Evolutionary conservation across 1,140 invertebrate genomes (phyloP).

Genomic region (Meteorus sp.): DNA sequence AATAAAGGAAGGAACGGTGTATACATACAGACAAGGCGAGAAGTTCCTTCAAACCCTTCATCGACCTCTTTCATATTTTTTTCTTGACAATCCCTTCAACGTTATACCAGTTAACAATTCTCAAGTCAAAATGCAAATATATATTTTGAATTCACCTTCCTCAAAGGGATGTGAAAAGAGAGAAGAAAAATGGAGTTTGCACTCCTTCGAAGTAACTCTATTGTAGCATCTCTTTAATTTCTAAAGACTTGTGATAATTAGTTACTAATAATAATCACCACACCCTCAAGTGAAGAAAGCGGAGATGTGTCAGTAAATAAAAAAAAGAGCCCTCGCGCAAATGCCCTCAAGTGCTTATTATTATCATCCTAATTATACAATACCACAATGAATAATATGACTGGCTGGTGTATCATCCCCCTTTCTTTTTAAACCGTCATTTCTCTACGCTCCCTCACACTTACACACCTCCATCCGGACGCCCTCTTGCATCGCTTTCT

Average conservation of each 20-base stretch:
- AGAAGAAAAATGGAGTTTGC: too few relatives aligned
- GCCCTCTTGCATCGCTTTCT: conserved; percentile 14
- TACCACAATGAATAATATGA: conserved; percentile 55
- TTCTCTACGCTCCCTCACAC: conserved; percentile 28
- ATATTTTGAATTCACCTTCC: too few relatives aligned
- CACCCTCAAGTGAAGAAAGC: conserved; percentile 23
- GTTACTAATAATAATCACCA: conserved; percentile 43
- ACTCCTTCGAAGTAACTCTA: too few relatives aligned
- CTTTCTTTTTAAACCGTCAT: conserved; percentile 22
- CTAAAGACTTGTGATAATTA: neutral
- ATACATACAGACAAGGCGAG: too few relatives aligned
- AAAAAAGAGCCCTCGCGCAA: neutral
- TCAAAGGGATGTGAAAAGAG: neutral
- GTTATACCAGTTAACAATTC: neutral
- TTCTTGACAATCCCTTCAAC: neutral
- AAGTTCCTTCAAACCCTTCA: neutral
- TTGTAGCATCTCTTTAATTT: too few relatives aligned
- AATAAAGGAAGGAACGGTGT: conserved; percentile 8
- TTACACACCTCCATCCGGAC: conserved; percentile 31
- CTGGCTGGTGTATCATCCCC: conserved; percentile 37
- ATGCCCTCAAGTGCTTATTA: conserved; percentile 36
- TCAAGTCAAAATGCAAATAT: conserved; percentile 8
- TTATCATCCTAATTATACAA: conserved; percentile 61
- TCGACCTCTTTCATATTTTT: neutral
- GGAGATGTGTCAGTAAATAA: neutral